Base-by-base conservation (phyloP, 64 coral and sea anemone species). In the Cladopsammia gracilis region DNA sequence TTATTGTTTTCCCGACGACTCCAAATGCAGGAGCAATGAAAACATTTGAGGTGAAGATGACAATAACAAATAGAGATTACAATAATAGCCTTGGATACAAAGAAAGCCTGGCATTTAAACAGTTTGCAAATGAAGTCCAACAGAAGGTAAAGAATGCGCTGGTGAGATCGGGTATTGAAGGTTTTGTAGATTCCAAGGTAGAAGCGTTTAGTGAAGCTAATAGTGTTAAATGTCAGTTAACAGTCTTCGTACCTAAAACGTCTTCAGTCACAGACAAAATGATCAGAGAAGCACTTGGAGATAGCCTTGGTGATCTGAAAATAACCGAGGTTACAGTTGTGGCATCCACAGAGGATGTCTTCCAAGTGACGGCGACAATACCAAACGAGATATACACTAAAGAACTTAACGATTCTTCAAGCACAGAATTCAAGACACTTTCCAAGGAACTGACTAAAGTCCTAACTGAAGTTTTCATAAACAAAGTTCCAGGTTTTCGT, bases 351-450 rank as follows among this genome's bases (percentile, higher is more conserved):
- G 43, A 48, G 43, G 43, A 73, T 14, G 5, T 48, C 47, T 92
- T 92, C 54, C 48, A 51, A 18, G 89, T 67, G 20, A 60, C 42
- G 8, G 68, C 51, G 7, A 85, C 25, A 71, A 75, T 92, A 62
- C 8, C 11, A n/a, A 61, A 73, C 25, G n/a, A 19, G 22, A 16
- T 9, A 6, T 92, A 58, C 45, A 62, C 52, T 20, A 10, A 50
- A 19, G 79, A 51, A 14, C 68, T 83, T 15, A 49, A 48, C 4
- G 79, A 92, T 48, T 10, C 8, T 16, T 20, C 15, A 48, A 92
- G 78, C 74, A 0, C 2, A 22, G 24, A 61, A 59, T 92, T 85
- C 16, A 75, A 85, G n/a, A 62, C 34, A 0, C 47, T 83, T 47
- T n/a, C 89, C 2, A 48, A 10, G 15, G 26, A 48, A 5, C 12